phyloP scores from a whole-genome alignment of 2,797 vertebrate genomes.

The Xiphophorus birchmanni region DNA sequence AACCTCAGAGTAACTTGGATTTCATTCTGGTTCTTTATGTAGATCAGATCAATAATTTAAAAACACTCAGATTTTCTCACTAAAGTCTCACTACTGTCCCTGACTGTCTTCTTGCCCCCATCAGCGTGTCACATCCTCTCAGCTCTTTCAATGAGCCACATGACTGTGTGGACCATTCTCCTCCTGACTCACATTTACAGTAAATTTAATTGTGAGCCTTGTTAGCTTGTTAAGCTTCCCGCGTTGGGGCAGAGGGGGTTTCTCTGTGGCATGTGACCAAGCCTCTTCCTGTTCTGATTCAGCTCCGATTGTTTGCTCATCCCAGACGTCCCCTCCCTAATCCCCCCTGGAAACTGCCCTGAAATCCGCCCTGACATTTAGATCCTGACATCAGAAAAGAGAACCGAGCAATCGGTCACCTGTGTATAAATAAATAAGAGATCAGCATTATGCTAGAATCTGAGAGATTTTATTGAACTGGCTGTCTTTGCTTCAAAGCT shows the following conservation, averaged over 20 bases:
- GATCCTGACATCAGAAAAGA: background rate
- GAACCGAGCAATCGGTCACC: background rate
- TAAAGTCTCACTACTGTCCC: background rate
- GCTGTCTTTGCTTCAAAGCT: background rate
- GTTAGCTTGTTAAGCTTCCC: conserved; percentile 64
- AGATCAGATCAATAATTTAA: background rate
- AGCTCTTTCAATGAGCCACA: conserved; percentile 30
- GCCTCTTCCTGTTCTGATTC: conserved; percentile 26
- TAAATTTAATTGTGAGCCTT: conserved; percentile 72
- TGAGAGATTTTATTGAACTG: background rate
- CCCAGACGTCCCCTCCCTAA: background rate
- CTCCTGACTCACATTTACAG: conserved; percentile 75
- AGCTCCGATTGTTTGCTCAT: conserved; percentile 3
- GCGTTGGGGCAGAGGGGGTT: conserved; percentile 15
- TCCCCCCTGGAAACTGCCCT: background rate
- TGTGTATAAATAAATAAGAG: background rate
- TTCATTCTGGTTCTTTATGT: background rate
- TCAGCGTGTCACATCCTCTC: conserved; percentile 13
- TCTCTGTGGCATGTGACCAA: conserved; percentile 22
- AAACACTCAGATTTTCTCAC: conserved; percentile 10
- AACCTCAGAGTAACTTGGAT: background rate
- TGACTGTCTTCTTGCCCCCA: background rate
- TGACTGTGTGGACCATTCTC: conserved; percentile 41
- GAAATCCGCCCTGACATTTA: background rate
- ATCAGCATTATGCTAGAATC: background rate